Evolutionary conservation across 1,140 invertebrate species (phyloP), one percentile per base, ranked within the genome.

Genomic region (Olivierus martensii): DNA sequence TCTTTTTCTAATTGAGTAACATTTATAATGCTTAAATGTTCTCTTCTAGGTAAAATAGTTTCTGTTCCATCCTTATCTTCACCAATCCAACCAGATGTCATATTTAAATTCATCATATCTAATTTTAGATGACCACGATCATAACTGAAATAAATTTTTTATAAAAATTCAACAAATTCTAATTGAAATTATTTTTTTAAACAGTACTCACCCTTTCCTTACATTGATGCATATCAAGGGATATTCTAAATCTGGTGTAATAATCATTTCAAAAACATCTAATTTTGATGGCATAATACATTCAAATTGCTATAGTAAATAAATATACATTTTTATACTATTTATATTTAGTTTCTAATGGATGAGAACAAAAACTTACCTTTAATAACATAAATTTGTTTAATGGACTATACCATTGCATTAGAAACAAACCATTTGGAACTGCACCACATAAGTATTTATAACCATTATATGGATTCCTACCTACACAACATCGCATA

Each of bases 391-490:
- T 96, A 69, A 98, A 99, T 72, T 97, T 97, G 68, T 94, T 89
- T 12, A 97, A 77, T n/a, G 95, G 94, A 70, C 98, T 94, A 69
- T 98, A 99, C 94, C 94, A 99, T 76, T 98, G 94, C 91, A 99
- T 98, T 42, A 99, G 75, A 69, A 96, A 94, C 56, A 99, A 82
- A 15, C 89, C 87, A 49, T 77, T 80, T 11, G 84, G 78, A 58
- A 90, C 81, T 12, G 91, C 90, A 7, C 91, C 93, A 71, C 91
- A 96, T 28, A 99, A 72, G 72, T 97, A 99, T 67, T 95, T 92
- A 69, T 97, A 96, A 34, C 92, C 92, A 71, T 98, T 98, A 71
- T 95, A 96, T 1, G 92, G 89, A 73, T 97, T 98, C 42, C 91
- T 76, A 0, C 86, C 89, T 12, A 98, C 91, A 68, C 90, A 94